A percentile compares a stretch with the other conserved stretches of the same genome.
phyloP scores from a whole-genome alignment of 2,797 vertebrate species.

The Alca torda region DNA sequence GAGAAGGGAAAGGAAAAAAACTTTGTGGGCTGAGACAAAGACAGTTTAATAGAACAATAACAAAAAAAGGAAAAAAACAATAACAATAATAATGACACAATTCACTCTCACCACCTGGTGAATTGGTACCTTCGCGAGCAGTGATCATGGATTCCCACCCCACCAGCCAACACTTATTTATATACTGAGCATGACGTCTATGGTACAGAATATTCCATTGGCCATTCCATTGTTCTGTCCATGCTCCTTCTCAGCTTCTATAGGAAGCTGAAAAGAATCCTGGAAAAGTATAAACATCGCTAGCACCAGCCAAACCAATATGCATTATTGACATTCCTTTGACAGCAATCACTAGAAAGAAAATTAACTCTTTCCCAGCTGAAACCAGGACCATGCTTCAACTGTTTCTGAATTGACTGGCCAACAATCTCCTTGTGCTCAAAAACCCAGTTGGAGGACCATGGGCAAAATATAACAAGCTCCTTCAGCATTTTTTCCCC shows the following conservation, averaged over 20 bases:
- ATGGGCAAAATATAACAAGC: neutral
- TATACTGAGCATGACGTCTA: neutral
- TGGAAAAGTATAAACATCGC: neutral
- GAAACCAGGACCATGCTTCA: neutral
- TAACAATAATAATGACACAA: neutral
- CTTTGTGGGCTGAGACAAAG: neutral
- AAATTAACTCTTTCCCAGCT: neutral
- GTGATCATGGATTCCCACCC: neutral
- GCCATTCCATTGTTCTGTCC: neutral
- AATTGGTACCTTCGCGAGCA: neutral
- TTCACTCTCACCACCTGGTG: neutral
- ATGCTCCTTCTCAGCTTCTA: neutral
- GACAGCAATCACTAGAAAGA: neutral
- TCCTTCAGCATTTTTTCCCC: neutral
- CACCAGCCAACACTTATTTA: neutral
- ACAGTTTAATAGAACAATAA: neutral
- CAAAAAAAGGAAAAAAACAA: neutral
- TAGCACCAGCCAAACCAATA: neutral
- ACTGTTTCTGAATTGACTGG: neutral
- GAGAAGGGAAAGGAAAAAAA: neutral
- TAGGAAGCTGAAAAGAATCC: neutral
- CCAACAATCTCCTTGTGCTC: neutral
- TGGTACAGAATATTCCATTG: neutral
- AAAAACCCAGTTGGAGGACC: neutral
- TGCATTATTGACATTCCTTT: neutral